phyloP scores from a whole-genome alignment of 1,140 invertebrate genomes.

The Stegodyphus dumicola region DNA sequence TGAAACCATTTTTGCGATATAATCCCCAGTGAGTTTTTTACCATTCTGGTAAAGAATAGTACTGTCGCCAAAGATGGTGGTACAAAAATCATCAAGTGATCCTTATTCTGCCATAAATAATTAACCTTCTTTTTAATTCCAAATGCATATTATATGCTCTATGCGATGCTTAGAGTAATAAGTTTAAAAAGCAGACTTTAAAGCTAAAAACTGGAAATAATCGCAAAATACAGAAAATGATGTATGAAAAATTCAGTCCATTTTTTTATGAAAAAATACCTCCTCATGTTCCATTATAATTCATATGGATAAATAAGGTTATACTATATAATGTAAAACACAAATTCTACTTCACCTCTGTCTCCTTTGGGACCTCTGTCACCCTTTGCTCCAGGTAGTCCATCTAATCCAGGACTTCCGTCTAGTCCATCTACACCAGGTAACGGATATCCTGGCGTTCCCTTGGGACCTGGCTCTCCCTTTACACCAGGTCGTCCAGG shows the following conservation, averaged over 20 bases:
- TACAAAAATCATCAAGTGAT: too few species aligned
- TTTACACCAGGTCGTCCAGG: constrained; percentile 75
- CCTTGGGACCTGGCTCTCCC: constrained; percentile 68
- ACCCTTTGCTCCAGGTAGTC: constrained; percentile 47
- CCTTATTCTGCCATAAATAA: too few species aligned
- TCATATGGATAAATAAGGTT: background rate
- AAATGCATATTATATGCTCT: too few species aligned
- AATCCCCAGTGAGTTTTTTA: too few species aligned
- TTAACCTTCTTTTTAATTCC: too few species aligned
- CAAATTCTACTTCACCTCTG: constrained; percentile 32
- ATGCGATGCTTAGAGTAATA: too few species aligned
- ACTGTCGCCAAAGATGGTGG: too few species aligned
- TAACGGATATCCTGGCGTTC: constrained; percentile 74
- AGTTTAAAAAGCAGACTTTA: background rate
- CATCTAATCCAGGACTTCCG: constrained; percentile 72
- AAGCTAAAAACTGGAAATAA: background rate
- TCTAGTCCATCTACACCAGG: constrained; percentile 78
- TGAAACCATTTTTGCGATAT: too few species aligned
- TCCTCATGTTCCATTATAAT: background rate
- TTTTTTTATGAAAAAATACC: background rate
- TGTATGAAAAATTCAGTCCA: background rate
- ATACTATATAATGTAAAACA: background rate
- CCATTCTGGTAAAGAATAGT: too few species aligned
- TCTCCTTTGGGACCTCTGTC: constrained; percentile 32
- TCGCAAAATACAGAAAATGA: background rate